Percentiles rank a stretch among this genome's conserved stretches.
These are phyloP conservation scores for Cyprinodon tularosa DNA, from an alignment of 2,113 vertebrate genomes.

Conservation along the genomic window DNA sequence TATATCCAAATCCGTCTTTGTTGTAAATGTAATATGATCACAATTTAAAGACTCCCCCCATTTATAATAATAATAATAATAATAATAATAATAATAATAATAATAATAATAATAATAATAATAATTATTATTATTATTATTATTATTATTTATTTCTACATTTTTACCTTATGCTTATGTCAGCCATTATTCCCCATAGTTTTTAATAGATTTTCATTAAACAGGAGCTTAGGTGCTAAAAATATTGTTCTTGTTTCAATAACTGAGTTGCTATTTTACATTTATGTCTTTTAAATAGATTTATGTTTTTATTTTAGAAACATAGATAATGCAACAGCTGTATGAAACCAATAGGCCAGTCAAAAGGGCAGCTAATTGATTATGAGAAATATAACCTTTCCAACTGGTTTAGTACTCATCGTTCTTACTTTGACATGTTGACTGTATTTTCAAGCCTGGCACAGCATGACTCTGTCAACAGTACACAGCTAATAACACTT, in stretches of 20 bases:
- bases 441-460: constrained; percentile 11
- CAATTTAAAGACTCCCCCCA: no score
- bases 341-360: background rate
- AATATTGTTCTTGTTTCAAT: background rate
- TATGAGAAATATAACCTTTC: background rate
- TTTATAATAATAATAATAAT: no score
- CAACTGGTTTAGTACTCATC: background rate
- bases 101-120: no score
- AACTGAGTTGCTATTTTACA: background rate
- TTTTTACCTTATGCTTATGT: background rate
- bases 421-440: constrained; percentile 6
- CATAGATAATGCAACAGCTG: background rate
- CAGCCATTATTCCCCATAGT: background rate
- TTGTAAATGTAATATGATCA: no score
- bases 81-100: no score
- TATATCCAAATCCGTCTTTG: no score
- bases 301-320: background rate
- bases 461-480: constrained; percentile 60
- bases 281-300: background rate
- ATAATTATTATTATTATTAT: no score
- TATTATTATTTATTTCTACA: no score
- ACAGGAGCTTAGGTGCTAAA: background rate
- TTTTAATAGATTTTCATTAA: background rate
- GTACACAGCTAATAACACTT: constrained; percentile 65
- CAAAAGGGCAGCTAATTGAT: no score